A percentile compares a stretch with the other conserved stretches of the same genome.
These are phyloP conservation scores for Conger conger DNA, from an alignment of 2,113 vertebrate genomes.

Conservation along the genomic window DNA sequence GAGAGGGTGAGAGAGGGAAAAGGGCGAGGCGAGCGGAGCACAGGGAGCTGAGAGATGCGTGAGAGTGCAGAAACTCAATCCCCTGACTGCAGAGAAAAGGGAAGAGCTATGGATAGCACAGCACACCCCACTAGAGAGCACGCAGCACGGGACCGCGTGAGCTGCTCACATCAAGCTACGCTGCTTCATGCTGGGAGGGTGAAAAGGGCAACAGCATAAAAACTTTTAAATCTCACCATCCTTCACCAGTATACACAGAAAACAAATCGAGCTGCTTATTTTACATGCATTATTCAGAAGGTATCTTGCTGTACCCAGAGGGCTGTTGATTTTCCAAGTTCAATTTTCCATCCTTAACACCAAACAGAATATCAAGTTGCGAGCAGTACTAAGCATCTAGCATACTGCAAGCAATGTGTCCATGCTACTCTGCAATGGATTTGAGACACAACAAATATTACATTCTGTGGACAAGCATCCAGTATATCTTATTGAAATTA, in stretches of 20 bases:
- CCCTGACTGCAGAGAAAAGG: conserved; percentile 59
- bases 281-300: not conserved
- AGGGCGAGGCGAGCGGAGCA: not conserved
- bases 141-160: not conserved
- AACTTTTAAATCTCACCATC: not conserved
- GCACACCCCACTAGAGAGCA: not conserved
- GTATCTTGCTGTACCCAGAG: not conserved
- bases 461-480: not conserved
- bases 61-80: conserved; percentile 58
- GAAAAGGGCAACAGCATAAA: not conserved
- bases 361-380: not conserved
- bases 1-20: not conserved
- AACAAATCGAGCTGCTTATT: not conserved
- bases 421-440: not conserved
- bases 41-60: not conserved
- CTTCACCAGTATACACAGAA: not conserved
- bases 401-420: not conserved
- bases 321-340: not conserved
- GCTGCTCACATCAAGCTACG: not conserved
- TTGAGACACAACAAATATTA: not conserved
- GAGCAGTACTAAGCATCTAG: not conserved
- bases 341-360: not conserved
- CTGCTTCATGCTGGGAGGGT: not conserved
- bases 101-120: conserved; percentile 62
- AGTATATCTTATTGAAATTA: too few relatives aligned